Conservation (phyloP, 2,888 invertebrate species). For the Ennomos quercinarius region DNA sequence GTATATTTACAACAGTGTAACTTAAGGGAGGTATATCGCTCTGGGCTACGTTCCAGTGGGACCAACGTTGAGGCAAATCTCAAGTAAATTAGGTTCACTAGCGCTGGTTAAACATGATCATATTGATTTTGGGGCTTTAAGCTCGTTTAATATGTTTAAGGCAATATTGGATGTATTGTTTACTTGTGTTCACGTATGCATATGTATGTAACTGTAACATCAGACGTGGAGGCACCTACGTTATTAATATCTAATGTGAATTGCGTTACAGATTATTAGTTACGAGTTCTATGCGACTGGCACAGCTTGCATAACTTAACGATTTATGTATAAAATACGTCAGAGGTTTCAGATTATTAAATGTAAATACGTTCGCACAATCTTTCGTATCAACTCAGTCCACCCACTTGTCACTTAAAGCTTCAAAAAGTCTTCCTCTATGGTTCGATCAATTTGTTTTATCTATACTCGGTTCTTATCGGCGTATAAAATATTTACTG, state of each 20-base stretch:
- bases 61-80: slow-evolving; percentile 56
- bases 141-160: slow-evolving; percentile 54
- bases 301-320: slow-evolving; percentile 30
- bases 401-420: slow-evolving; percentile 75
- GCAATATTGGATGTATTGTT: slow-evolving; percentile 59
- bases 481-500: slow-evolving; percentile 81
- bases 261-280: slow-evolving; percentile 30
- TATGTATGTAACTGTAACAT: slow-evolving; percentile 31
- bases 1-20: slow-evolving; percentile 28
- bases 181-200: slow-evolving; percentile 44
- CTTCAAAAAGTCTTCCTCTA: slow-evolving; percentile 63
- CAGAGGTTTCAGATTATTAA: slow-evolving; percentile 65
- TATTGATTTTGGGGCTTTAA: slow-evolving; percentile 64
- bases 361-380: slow-evolving; percentile 71
- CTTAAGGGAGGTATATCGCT: slow-evolving; percentile 51
- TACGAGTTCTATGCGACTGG: slow-evolving; percentile 10
- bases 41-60: slow-evolving; percentile 47
- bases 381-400: slow-evolving; percentile 75
- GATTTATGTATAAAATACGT: slow-evolving; percentile 10
- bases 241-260: slow-evolving; percentile 35
- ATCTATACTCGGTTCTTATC: slow-evolving; percentile 76
- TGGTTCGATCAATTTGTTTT: slow-evolving; percentile 80
- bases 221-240: slow-evolving; percentile 18
- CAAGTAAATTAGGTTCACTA: slow-evolving; percentile 57
- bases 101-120: slow-evolving; percentile 62